These are phyloP conservation scores for Bruchidius siliquastri DNA, from an alignment of 2,888 invertebrate species.

Conservation along the genomic window DNA sequence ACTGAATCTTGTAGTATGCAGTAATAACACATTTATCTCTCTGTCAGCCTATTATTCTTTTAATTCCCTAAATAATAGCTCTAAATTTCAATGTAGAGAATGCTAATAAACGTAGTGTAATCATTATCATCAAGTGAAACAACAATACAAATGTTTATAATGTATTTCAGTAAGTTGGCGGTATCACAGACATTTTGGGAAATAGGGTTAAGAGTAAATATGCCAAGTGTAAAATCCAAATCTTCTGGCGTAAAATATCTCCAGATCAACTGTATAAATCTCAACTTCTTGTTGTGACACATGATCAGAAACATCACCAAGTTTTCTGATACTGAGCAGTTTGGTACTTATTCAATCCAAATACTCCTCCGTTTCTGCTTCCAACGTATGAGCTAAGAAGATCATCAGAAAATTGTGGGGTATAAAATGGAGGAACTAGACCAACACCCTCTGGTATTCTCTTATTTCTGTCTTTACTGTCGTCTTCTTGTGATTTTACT, in stretches of 20 bases:
- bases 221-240: not conserved
- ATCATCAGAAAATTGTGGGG: not conserved
- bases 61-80: too few species aligned
- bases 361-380: not conserved
- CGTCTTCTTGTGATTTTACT: not conserved
- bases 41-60: too few species aligned
- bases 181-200: not conserved
- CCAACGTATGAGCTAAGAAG: slow-evolving; percentile 2
- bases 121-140: too few species aligned
- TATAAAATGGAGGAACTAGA: not conserved
- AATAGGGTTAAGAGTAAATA: not conserved
- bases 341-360: not conserved
- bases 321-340: slow-evolving; percentile 4
- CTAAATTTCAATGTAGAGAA: too few species aligned
- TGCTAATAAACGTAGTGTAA: too few species aligned
- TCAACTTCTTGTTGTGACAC: not conserved
- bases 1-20: too few species aligned
- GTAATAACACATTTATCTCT: too few species aligned
- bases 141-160: not conserved
- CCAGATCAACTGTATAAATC: too few species aligned
- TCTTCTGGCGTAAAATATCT: too few species aligned
- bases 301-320: not conserved
- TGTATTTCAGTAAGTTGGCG: not conserved
- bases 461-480: not conserved
- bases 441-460: slow-evolving; percentile 1